phyloP scores from a whole-genome alignment of 2,797 vertebrate species.

The Triplophysa yarkandensis region DNA sequence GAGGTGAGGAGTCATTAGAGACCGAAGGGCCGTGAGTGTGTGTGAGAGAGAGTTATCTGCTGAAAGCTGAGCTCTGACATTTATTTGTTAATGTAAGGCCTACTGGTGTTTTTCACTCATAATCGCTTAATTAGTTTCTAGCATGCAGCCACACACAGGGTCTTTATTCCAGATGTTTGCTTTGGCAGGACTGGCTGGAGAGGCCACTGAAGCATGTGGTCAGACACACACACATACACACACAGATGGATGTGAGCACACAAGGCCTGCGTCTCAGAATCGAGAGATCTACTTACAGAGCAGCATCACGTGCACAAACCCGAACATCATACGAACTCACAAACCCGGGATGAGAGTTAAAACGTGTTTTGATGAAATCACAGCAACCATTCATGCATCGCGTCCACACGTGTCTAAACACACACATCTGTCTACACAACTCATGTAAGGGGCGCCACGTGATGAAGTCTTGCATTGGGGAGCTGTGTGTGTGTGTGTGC shows the following conservation, averaged over 20 bases:
- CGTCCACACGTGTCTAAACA: constrained; percentile 17
- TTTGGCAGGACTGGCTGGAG: constrained; percentile 56
- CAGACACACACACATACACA: background rate
- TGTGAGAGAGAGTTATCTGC: constrained; percentile 49
- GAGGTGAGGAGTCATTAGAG: constrained; percentile 9
- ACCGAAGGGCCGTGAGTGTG: constrained; percentile 23
- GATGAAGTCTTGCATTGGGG: constrained; percentile 29
- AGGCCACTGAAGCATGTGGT: constrained; percentile 58
- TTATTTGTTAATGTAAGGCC: constrained; percentile 61
- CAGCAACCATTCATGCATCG: constrained; percentile 7
- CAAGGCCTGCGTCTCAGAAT: constrained; percentile 1
- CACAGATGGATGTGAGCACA: constrained; percentile 38
- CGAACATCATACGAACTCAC: background rate
- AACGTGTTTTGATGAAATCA: constrained; percentile 26
- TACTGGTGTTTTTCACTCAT: constrained; percentile 60
- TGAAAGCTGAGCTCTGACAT: constrained; percentile 48
- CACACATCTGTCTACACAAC: constrained; percentile 32
- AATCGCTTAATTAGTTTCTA: constrained; percentile 58
- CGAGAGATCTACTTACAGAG: background rate
- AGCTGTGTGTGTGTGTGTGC: constrained; percentile 15
- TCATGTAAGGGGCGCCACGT: constrained; percentile 33
- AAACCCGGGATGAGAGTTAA: too few species aligned
- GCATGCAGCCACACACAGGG: constrained; percentile 57
- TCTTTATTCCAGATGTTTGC: constrained; percentile 60
- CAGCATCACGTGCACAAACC: background rate